A percentile compares a stretch with the other conserved stretches of the same genome.
These are phyloP conservation scores for Phalacrocorax brasilianus DNA, from an alignment of 2,113 vertebrate genomes.

Conservation along the genomic window DNA sequence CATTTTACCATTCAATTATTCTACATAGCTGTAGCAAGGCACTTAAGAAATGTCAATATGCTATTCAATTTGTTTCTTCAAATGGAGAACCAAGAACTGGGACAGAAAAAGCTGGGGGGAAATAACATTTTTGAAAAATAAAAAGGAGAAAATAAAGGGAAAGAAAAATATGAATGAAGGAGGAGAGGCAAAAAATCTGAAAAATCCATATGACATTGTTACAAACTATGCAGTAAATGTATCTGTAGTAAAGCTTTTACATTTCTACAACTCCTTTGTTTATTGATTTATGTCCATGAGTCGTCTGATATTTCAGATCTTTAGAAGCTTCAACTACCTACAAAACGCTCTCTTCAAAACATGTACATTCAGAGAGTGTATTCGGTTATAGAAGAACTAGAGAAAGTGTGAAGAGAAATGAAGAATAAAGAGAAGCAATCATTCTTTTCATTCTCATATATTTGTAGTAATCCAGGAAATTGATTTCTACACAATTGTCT, in stretches of 20 bases:
- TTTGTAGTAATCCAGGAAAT: not conserved
- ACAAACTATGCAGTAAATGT: not conserved
- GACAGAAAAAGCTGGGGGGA: not conserved
- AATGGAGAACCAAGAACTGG: not conserved
- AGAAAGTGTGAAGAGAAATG: not conserved
- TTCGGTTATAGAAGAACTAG: not conserved
- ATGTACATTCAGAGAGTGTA: not conserved
- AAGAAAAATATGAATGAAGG: not conserved
- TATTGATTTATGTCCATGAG: not conserved
- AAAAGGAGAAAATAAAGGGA: not conserved
- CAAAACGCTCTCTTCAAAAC: not conserved
- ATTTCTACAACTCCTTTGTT: not conserved
- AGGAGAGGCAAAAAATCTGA: not conserved
- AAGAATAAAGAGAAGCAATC: not conserved
- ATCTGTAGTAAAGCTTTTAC: not conserved
- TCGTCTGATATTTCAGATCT: not conserved
- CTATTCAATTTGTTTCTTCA: not conserved
- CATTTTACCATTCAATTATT: not conserved
- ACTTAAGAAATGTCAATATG: not conserved
- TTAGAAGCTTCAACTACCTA: not conserved
- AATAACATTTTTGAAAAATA: not conserved
- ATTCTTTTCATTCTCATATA: not conserved
- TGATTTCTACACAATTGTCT: not conserved
- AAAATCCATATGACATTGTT: not conserved
- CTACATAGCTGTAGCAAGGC: not conserved